Base-by-base conservation (phyloP, 2,888 invertebrate genomes). In the Habroteleia sp. region DNA sequence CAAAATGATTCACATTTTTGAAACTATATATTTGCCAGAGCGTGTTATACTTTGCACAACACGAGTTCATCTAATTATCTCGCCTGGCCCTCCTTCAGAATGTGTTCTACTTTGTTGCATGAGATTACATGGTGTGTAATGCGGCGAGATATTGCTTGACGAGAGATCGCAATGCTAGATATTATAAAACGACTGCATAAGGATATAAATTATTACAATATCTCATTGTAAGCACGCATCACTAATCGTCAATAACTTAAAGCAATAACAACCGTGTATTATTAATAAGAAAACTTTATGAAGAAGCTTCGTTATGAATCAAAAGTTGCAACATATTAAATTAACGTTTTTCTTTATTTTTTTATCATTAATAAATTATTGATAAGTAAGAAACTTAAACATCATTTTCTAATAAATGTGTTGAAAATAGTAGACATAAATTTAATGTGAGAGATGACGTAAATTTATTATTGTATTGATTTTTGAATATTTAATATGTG, bases 201-300 rank as follows among this genome's bases (percentile, higher is more conserved):
- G 31, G 14, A 46, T 60, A 69, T 23, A 60, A 58, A 50, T 69
- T 50, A 50, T 29, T 13, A 41, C 13, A 16, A 27, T 41, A 25
- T 35, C 39, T 48, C 27, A 58, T 68, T 60, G 46, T 62, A 20
- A 20, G 54, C 62, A 62, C 39, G 69, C 69, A 69, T 69, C 62
- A 54, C 37, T 62, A 69, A 62, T 62, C 62, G 54, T 52, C 35
- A 37, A 42, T 42, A 41, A 44, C 52, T 52, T 35, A 44, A 25
- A 35, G 35, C 25, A 4, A 25, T 25, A 20, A 35, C 42, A 17
- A 27, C 6, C 14, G 7, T 13, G 31, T 14, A 27, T 17, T 3
- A 25, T 42, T 56, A 14, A 56, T 56, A 42, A 56, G 20, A 1
- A 5, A 8, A 17, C 3, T 17, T 29, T 7, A 6, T 11, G 1